Conservation (phyloP, 1,140 invertebrate genomes). For the Sarcophaga peregrina region DNA sequence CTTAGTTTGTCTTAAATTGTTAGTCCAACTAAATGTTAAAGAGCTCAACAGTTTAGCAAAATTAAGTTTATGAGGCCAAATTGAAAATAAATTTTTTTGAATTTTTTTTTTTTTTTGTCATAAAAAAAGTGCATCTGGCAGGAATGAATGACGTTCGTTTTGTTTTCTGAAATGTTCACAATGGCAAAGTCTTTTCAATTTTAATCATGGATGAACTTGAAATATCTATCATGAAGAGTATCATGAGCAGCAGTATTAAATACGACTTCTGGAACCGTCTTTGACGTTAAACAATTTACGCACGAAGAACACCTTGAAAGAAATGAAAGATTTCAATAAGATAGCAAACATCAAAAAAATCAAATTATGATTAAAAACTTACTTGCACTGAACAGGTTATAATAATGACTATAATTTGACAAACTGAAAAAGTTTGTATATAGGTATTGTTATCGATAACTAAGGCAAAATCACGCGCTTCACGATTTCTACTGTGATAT, state of each 20-base stretch:
- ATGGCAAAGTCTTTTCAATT: conserved; percentile 35
- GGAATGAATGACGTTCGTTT: conserved; percentile 1
- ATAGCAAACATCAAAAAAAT: not conserved
- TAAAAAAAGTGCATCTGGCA: not conserved
- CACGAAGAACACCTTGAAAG: conserved; percentile 87
- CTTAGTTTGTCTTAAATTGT: not conserved
- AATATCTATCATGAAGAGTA: not conserved
- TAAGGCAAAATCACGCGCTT: conserved; percentile 84
- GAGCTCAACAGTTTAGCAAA: not conserved
- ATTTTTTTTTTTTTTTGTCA: not conserved
- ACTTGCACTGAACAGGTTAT: conserved; percentile 73
- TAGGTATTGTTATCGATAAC: conserved; percentile 86
- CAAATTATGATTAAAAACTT: conserved; percentile 8
- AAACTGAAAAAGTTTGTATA: conserved; percentile 86
- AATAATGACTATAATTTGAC: conserved; percentile 85
- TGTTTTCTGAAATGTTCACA: conserved; percentile 5
- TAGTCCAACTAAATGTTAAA: too few species aligned
- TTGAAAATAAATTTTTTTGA: not conserved
- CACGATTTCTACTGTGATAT: conserved; percentile 80
- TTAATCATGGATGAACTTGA: not conserved
- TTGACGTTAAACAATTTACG: conserved; percentile 87
- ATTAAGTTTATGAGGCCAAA: not conserved
- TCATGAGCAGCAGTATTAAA: conserved; percentile 48
- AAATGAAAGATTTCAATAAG: not conserved
- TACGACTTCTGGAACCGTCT: conserved; percentile 56